Conservation (phyloP, 35 echinoderm and acorn worm species). For the Amphiura filiformis region DNA sequence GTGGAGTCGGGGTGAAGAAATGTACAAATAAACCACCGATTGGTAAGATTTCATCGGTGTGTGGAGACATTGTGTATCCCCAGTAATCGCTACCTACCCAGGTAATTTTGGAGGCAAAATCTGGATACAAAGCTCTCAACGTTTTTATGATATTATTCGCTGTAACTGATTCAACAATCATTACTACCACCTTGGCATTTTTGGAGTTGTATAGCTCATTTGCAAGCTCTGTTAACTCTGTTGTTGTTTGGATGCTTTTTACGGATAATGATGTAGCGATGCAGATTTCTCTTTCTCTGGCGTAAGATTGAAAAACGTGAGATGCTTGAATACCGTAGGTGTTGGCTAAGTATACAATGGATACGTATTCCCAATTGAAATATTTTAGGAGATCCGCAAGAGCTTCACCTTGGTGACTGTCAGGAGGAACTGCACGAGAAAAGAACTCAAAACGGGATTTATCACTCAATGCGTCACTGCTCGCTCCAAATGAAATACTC, state of each 20-base stretch:
- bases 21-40: not conserved
- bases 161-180: not conserved
- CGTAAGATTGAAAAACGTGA: not conserved
- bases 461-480: not conserved
- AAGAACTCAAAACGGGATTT: constrained; percentile 3
- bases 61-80: not conserved
- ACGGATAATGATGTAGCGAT: not conserved
- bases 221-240: not conserved
- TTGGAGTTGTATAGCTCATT: not conserved
- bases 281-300: not conserved
- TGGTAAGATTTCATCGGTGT: not conserved
- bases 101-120: not conserved
- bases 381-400: constrained; percentile 20
- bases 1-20: not conserved
- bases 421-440: constrained; percentile 16
- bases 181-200: not conserved
- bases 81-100: constrained; percentile 26
- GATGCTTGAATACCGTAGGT: constrained; percentile 6
- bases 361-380: constrained; percentile 41
- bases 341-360: constrained; percentile 19
- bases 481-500: not conserved
- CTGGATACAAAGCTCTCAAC: not conserved
- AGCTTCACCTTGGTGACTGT: constrained; percentile 16
- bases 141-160: not conserved
- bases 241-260: too few relatives aligned